Conservation (phyloP, 2,888 invertebrate genomes). For the Lasioglossum villosulum region DNA sequence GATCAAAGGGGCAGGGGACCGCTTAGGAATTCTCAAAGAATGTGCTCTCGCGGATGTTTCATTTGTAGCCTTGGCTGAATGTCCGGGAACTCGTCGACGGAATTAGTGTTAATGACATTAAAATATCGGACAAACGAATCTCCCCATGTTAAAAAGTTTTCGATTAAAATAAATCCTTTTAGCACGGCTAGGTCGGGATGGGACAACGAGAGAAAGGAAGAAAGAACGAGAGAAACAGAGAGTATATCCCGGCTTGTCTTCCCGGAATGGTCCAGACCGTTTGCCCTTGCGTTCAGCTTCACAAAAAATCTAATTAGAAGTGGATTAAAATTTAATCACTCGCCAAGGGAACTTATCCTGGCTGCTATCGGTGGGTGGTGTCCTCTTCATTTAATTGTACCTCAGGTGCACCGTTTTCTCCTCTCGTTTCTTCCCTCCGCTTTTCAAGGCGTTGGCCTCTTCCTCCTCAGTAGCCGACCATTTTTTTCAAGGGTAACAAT, state of each 20-base stretch:
- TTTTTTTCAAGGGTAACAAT: constrained; percentile 62
- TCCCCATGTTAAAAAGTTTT: constrained; percentile 79
- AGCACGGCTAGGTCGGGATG: constrained; percentile 57
- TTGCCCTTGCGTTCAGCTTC: constrained; percentile 66
- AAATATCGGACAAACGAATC: constrained; percentile 79
- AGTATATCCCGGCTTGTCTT: constrained; percentile 46
- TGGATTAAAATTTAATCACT: constrained; percentile 83
- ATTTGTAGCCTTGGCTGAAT: constrained; percentile 22
- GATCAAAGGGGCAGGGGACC: constrained; percentile 40
- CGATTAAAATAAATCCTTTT: constrained; percentile 82
- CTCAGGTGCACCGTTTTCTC: constrained; percentile 53
- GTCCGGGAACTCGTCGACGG: constrained; percentile 9
- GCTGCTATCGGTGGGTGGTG: constrained; percentile 77
- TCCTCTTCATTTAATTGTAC: constrained; percentile 81
- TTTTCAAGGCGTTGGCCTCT: constrained; percentile 40
- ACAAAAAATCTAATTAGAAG: constrained; percentile 82
- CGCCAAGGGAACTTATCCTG: constrained; percentile 79
- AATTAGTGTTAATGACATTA: constrained; percentile 77
- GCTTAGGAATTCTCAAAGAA: constrained; percentile 33
- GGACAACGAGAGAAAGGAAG: background rate
- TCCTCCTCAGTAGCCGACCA: constrained; percentile 11
- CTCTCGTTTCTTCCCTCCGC: constrained; percentile 6
- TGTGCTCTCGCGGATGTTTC: constrained; percentile 24
- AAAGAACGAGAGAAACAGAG: background rate
- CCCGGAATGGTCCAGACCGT: constrained; percentile 51